phyloP scores from a whole-genome alignment of 2,113 vertebrate species.

The Pogonocichla stellata region DNA sequence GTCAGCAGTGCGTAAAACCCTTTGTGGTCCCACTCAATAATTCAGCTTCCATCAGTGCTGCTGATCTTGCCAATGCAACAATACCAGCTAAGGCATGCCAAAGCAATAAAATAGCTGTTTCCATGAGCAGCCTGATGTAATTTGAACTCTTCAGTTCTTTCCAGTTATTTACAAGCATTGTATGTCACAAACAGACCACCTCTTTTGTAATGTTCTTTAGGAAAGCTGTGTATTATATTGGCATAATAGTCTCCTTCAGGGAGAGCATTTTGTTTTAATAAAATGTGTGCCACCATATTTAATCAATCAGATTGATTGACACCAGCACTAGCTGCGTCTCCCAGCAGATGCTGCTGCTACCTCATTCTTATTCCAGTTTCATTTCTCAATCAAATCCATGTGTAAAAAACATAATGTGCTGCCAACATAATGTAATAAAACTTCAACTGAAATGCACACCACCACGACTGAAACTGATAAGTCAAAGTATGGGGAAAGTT shows the following conservation, averaged over 20 bases:
- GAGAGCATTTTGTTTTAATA: constrained; percentile 78
- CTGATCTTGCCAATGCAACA: background rate
- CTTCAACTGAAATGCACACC: constrained; percentile 75
- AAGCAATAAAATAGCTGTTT: constrained; percentile 39
- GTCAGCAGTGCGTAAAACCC: background rate
- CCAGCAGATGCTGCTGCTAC: constrained; percentile 73
- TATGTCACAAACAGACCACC: constrained; percentile 34
- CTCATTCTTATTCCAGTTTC: constrained; percentile 81
- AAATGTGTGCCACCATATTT: constrained; percentile 77
- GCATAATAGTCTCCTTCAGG: constrained; percentile 61
- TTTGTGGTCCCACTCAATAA: background rate
- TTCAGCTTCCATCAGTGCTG: background rate
- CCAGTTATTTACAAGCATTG: constrained; percentile 37
- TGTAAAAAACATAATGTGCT: constrained; percentile 77
- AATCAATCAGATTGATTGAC: constrained; percentile 82
- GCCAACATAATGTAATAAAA: constrained; percentile 80
- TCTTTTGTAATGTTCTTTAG: constrained; percentile 41
- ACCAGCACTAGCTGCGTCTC: constrained; percentile 72
- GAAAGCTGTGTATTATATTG: constrained; percentile 49
- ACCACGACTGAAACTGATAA: constrained; percentile 73
- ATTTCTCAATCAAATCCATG: constrained; percentile 83
- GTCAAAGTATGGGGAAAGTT: constrained; percentile 74
- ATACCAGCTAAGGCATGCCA: background rate
- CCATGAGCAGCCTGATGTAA: constrained; percentile 20
- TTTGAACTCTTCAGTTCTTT: constrained; percentile 11